Evolutionary conservation across 2,797 vertebrate genomes (phyloP).

Genomic region (Petrocephalus sullivani): DNA sequence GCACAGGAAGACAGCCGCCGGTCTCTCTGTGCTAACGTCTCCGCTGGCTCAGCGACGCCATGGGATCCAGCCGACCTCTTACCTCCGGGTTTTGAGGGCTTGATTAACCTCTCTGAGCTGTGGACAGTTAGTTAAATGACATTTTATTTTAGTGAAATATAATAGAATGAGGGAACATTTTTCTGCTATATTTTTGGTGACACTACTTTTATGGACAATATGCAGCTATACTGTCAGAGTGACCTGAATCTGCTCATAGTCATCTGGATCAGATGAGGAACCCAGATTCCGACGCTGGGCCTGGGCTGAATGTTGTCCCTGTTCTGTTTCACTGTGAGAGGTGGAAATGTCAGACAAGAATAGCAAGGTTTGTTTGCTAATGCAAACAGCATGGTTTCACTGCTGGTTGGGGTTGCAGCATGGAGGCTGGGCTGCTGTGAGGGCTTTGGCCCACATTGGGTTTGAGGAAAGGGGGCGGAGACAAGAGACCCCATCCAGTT

Average conservation of each 20-base stretch:
- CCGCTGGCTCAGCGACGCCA: neutral
- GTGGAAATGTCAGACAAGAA: neutral
- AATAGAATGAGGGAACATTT: neutral
- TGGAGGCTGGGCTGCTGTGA: too few relatives aligned
- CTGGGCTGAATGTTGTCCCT: neutral
- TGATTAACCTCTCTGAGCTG: neutral
- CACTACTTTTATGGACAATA: neutral
- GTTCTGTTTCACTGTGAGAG: neutral
- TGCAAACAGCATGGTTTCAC: neutral
- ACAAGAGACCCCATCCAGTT: neutral
- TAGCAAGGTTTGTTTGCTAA: neutral
- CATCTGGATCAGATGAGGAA: neutral
- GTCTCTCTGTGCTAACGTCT: constrained; percentile 17
- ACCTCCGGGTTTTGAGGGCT: neutral
- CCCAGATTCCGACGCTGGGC: neutral
- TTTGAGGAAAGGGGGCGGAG: neutral
- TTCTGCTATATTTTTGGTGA: neutral
- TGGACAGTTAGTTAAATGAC: neutral
- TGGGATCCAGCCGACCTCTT: neutral
- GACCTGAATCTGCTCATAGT: neutral
- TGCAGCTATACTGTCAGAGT: neutral
- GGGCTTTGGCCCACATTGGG: neutral
- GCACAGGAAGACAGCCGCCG: constrained; percentile 51
- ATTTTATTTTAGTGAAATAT: neutral
- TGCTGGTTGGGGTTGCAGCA: neutral